Evolutionary conservation across 2,113 vertebrate genomes (phyloP).

Genomic region (Hymenochirus boettgeri): DNA sequence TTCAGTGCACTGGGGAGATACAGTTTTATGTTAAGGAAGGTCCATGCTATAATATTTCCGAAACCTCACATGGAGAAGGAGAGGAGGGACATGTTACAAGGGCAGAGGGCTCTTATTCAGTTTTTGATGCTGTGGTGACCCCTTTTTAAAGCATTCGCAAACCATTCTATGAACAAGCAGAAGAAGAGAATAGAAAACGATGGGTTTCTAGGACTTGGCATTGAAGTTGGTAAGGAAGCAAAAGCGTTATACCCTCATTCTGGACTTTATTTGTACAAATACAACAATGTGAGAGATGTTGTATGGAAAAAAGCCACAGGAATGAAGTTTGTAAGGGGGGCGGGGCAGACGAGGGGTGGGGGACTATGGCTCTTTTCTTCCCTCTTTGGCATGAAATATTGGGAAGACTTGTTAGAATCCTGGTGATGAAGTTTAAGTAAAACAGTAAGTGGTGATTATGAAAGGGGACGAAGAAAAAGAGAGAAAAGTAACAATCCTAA

Average conservation of each 20-base stretch:
- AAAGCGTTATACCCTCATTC: constrained; percentile 68
- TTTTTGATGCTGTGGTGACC: neutral
- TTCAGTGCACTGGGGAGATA: too few relatives aligned
- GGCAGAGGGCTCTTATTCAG: neutral
- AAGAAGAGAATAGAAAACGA: constrained; percentile 85
- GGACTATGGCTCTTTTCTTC: constrained; percentile 51
- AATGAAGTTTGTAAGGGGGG: constrained; percentile 57
- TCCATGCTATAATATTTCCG: constrained; percentile 2
- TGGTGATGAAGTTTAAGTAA: constrained; percentile 56
- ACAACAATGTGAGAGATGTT: constrained; percentile 83
- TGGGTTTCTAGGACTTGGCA: constrained; percentile 75
- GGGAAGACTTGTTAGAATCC: constrained; percentile 54
- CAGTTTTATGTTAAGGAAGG: neutral
- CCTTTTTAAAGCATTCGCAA: constrained; percentile 26
- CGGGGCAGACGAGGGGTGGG: too few relatives aligned
- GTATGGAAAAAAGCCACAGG: constrained; percentile 71
- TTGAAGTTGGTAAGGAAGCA: constrained; percentile 79
- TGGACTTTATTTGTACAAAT: constrained; percentile 56
- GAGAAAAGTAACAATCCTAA: constrained; percentile 56
- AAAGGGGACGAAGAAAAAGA: constrained; percentile 56
- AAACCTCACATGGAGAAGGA: neutral
- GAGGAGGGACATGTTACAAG: neutral
- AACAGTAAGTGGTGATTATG: constrained; percentile 55
- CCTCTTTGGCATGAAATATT: constrained; percentile 47
- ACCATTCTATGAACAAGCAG: constrained; percentile 62